Base-by-base conservation (phyloP, 1,140 invertebrate genomes). In the Procambarus clarkii region DNA sequence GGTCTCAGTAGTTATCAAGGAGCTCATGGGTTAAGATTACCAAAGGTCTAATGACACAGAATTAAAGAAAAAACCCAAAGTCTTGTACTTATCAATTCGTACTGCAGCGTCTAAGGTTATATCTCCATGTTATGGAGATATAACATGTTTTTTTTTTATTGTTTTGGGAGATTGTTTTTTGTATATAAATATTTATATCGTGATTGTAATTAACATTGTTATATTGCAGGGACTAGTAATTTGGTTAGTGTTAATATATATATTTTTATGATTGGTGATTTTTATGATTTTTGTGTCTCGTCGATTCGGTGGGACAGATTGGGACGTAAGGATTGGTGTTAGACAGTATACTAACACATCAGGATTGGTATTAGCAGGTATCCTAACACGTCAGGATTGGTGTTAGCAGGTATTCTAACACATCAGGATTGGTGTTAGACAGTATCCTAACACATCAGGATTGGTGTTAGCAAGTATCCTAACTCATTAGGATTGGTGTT, bases 141-240 rank as follows among this genome's bases (percentile, higher is more conserved):
- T n/a, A n/a, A n/a, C n/a, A n/a, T n/a, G n/a, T n/a, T n/a, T n/a
- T n/a, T n/a, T n/a, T n/a, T n/a, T n/a, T n/a, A n/a, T n/a, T n/a
- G n/a, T n/a, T n/a, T n/a, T n/a, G n/a, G n/a, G n/a, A n/a, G n/a
- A n/a, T 64, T 64, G 9, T 64, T 74, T 9, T 5, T 74, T 74
- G 24, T 74, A n/a, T 74, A 34, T 74, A 74, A 74, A 74, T 74
- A 74, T 74, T 74, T 24, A 74, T 34, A n/a, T 34, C 69, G 34
- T 74, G 8, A 74, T 5, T 34, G 11, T 74, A 1, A 74, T 74
- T 74, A 74, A 34, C n/a, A 74, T 74, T 74, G n/a, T 74, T 74
- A n/a, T 34, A 74, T 74, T 34, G 34, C 11, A 74, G 7, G 24
- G 69, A 11, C 0, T 11, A 34, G 69, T 21, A 74, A 74, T 74